phyloP scores from a whole-genome alignment of 2,888 invertebrate species.

The Tenthredo livida region DNA sequence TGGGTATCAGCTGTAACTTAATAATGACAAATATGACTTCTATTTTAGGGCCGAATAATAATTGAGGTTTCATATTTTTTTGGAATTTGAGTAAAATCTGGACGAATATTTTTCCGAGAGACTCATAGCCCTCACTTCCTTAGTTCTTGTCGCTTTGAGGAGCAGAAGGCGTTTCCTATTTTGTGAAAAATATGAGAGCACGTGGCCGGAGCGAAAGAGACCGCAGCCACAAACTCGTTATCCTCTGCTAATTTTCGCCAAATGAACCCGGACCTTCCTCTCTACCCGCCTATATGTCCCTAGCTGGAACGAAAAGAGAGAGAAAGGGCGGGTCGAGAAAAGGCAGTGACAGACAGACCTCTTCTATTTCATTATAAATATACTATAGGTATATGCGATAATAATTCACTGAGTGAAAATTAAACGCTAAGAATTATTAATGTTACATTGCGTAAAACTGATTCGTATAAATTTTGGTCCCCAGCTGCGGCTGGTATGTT shows the following conservation, averaged over 20 bases:
- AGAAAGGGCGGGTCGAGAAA: background rate
- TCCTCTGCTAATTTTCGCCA: constrained; percentile 70
- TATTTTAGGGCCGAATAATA: too few species aligned
- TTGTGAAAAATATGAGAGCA: constrained; percentile 32
- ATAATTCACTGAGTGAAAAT: background rate
- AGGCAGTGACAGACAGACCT: constrained; percentile 27
- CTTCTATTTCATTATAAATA: background rate
- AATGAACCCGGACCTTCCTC: constrained; percentile 43
- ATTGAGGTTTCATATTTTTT: too few species aligned
- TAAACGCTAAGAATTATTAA: background rate
- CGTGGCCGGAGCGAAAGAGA: constrained; percentile 53
- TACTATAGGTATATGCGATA: background rate
- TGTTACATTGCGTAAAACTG: background rate
- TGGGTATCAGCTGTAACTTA: background rate
- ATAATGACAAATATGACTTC: too few species aligned
- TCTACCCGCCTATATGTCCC: constrained; percentile 4
- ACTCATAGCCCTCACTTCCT: background rate
- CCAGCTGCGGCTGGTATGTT: background rate
- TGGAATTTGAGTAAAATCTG: background rate
- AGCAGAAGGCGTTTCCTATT: constrained; percentile 48
- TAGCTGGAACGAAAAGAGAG: background rate
- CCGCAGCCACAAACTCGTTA: constrained; percentile 70
- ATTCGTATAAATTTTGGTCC: background rate
- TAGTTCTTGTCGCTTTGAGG: background rate
- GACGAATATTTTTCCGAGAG: background rate